Evolutionary conservation across 2,888 invertebrate species (phyloP), one percentile per base, ranked within the genome.

Genomic region (Graphium colonna): DNA sequence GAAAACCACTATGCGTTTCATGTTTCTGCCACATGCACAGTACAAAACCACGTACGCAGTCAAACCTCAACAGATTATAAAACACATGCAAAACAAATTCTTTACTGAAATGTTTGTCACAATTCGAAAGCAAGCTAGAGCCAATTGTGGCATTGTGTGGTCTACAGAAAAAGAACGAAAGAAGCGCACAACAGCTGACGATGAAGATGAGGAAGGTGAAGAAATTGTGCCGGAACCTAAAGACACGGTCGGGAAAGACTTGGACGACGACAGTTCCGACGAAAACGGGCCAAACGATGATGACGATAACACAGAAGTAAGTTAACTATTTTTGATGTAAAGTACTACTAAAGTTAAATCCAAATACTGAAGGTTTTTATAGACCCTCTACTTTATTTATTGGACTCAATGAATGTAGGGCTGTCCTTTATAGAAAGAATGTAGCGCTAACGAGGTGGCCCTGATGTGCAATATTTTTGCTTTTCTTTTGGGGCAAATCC

Each of bases 11-110:
- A 75, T 98, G 61, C 91, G 85, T 7, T 94, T 97, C 61, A 79
- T 92, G 18, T 97, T 96, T 73, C 84, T 98, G 50, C 95, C 96
- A 0, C 84, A 93, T 39, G 85, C 92, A 16, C 92, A 92, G 28
- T 98, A 98, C 72, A 93, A 94, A 65, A 90, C 92, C 1, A 92
- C 94, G 47, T 95, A 94, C 64, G 86, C 91, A 46, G 91, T 97
- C 1, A 93, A 92, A 47, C 95, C 97, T 0, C 82, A 90, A 38
- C 82, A 91, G 46, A 91, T 97, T 17, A 80, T 97, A 18, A 90
- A 92, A 33, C 94, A 94, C 68, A 94, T 98, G 87, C 95, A 96
- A 69, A 91, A 90, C 1, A 82, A 78, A 12, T 97, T 95, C 73
- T 93, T 96, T 61, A 85, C 81, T n/a, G 86, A 90, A 47, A 87